Evolutionary conservation across 2,888 invertebrate genomes (phyloP).

Genomic region (Priocnemis perturbator): DNA sequence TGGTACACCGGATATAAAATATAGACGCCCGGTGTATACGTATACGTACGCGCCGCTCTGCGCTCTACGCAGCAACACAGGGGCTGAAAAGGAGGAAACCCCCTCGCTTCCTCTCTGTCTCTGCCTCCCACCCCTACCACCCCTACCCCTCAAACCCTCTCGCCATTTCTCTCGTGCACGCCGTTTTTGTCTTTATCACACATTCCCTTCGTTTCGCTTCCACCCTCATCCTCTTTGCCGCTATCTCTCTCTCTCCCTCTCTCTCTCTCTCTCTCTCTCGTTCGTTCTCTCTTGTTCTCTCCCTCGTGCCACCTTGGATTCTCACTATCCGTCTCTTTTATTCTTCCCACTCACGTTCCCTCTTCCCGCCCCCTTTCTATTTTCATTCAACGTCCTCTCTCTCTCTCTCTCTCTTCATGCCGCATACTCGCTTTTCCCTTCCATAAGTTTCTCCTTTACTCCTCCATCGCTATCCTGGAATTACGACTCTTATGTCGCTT

Average conservation of each 20-base stretch:
- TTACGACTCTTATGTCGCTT: constrained; percentile 1
- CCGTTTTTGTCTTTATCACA: constrained; percentile 9
- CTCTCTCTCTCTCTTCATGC: neutral
- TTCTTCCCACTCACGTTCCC: neutral
- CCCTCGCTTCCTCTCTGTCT: constrained; percentile 25
- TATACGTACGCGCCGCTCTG: constrained; percentile 34
- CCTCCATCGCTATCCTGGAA: neutral
- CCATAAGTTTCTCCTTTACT: constrained; percentile 1
- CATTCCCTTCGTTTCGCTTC: constrained; percentile 10
- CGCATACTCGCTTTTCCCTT: neutral
- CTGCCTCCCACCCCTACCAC: constrained; percentile 19
- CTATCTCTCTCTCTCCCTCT: no score
- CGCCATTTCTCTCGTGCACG: constrained; percentile 12
- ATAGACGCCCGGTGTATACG: constrained; percentile 58
- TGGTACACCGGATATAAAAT: constrained; percentile 63
- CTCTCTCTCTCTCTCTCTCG: no score
- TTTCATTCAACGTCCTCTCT: neutral
- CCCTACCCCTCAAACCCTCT: constrained; percentile 23
- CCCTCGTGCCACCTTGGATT: neutral
- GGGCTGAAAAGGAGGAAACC: constrained; percentile 50
- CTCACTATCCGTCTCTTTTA: neutral
- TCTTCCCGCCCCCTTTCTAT: neutral
- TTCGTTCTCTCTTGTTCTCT: constrained; percentile 9
- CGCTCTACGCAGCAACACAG: constrained; percentile 28
- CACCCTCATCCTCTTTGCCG: constrained; percentile 17